Evolutionary conservation across 2,888 invertebrate genomes (phyloP), one percentile per base, ranked within the genome.

Genomic region (Tortrix viridana): DNA sequence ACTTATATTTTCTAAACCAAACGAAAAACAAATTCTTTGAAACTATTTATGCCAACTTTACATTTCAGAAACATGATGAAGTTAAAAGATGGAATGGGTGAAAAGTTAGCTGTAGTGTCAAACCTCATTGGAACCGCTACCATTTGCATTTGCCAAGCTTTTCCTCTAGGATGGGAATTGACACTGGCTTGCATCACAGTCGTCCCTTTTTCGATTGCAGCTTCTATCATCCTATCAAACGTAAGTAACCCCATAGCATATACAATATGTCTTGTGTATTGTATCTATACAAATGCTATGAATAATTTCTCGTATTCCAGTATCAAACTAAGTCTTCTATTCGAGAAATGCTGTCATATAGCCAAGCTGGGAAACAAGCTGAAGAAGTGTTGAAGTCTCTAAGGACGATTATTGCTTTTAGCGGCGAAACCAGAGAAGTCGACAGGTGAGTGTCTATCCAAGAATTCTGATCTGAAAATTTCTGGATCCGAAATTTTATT

Each of bases 121-220:
- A 96, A 95, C 76, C 93, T 96, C 57, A 86, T 95, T 47, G 94
- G 95, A 56, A 95, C 96, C 0, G 95, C 95, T 67, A 80, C 97
- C 12, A 92, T 95, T 22, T 95, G 95, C 20, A 87, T 97, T 38
- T 86, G 94, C 44, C 93, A 95, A 26, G 96, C 97, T 0, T 95
- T 98, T 73, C 89, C 95, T 0, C 94, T 96, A 71, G 97, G 97
- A 38, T 97, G 97, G 97, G 94, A 97, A 76, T 86, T 98, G 49
- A 96, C 97, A 0, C 87, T 97, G 6, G 96, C 97, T 4, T 96
- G 97, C 69, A 81, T 97, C 16, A 94, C 94, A 32, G 94, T 96
- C 47, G 95, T 96, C 60, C 97, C 98, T 0, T 92, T 97, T 57
- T 95, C 97, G 9, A 94, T 96, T 0, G 88, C 94, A 2, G 93